These are phyloP conservation scores for Luehdorfia chinensis DNA, from an alignment of 1,140 invertebrate species.

Conservation along the genomic window DNA sequence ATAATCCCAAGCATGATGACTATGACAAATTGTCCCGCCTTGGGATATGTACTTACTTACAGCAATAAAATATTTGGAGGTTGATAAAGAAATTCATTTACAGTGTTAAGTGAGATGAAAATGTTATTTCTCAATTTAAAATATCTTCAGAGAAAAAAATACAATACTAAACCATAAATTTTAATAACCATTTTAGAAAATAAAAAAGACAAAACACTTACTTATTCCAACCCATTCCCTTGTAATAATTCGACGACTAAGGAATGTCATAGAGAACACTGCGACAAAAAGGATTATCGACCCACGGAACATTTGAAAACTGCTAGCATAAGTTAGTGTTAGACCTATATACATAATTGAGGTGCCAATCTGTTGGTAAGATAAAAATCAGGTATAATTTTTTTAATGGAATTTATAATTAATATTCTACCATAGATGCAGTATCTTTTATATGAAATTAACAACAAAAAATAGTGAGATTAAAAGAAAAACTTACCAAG, in stretches of 20 bases:
- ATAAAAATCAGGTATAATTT: too few species aligned
- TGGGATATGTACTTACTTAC: too few species aligned
- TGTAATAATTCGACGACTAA: slow-evolving; percentile 82
- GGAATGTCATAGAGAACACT: slow-evolving; percentile 91
- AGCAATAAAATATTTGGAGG: too few species aligned
- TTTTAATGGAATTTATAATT: too few species aligned
- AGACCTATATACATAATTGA: slow-evolving; percentile 94
- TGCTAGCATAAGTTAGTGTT: slow-evolving; percentile 94
- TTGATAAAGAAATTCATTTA: too few species aligned
- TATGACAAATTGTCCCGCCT: too few species aligned
- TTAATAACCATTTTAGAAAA: not conserved
- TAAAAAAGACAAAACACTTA: slow-evolving; percentile 29
- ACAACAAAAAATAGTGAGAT: not conserved
- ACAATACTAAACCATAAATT: too few species aligned
- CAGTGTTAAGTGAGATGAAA: too few species aligned
- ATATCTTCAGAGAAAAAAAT: not conserved
- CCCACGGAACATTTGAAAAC: slow-evolving; percentile 97
- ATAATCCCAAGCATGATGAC: too few species aligned
- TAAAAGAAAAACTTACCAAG: slow-evolving; percentile 49
- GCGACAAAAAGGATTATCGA: slow-evolving; percentile 97
- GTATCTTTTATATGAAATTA: not conserved
- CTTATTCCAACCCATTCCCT: slow-evolving; percentile 92
- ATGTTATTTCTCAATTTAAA: too few species aligned
- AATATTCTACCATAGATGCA: too few species aligned
- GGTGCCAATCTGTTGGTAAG: slow-evolving; percentile 83